Conservation (phyloP, 2,797 vertebrate genomes). For the Semaprochilodus insignis region DNA sequence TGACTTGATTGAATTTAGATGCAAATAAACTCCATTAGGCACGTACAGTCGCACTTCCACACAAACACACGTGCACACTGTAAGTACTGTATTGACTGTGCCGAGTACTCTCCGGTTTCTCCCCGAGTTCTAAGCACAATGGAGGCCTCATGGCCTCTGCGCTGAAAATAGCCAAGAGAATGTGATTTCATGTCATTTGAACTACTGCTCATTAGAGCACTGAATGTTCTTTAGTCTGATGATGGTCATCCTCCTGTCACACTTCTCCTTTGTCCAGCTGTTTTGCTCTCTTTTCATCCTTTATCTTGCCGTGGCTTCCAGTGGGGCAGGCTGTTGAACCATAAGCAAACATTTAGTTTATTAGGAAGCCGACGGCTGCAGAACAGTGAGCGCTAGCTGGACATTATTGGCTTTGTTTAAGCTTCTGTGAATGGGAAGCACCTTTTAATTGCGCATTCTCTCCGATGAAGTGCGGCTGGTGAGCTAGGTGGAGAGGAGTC, state of each 20-base stretch:
- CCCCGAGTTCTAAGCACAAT: background rate
- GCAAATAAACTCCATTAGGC: slow-evolving; percentile 45
- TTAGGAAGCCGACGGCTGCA: slow-evolving; percentile 4
- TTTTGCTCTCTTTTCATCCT: background rate
- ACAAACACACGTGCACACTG: slow-evolving; percentile 3
- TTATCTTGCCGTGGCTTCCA: slow-evolving; percentile 29
- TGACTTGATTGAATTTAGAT: slow-evolving; percentile 54
- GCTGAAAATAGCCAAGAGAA: slow-evolving; percentile 13
- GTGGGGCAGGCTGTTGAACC: background rate
- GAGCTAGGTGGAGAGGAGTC: background rate
- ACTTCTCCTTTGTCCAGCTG: background rate
- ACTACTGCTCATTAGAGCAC: slow-evolving; percentile 29
- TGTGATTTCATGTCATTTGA: slow-evolving; percentile 11
- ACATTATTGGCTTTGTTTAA: slow-evolving; percentile 44
- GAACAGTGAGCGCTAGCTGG: slow-evolving; percentile 31
- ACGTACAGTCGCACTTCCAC: background rate
- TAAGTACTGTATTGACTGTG: background rate
- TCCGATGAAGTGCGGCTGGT: slow-evolving; percentile 1
- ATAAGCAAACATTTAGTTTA: slow-evolving; percentile 36
- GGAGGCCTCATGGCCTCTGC: background rate
- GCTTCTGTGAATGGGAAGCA: slow-evolving; percentile 34
- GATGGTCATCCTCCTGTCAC: slow-evolving; percentile 4
- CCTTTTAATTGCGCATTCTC: slow-evolving; percentile 38
- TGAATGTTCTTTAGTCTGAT: background rate
- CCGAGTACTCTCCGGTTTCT: background rate